Percentiles rank a stretch among this genome's conserved stretches.
Evolutionary conservation across 2,888 invertebrate species (phyloP).

Genomic region (Cataglyphis livida): DNA sequence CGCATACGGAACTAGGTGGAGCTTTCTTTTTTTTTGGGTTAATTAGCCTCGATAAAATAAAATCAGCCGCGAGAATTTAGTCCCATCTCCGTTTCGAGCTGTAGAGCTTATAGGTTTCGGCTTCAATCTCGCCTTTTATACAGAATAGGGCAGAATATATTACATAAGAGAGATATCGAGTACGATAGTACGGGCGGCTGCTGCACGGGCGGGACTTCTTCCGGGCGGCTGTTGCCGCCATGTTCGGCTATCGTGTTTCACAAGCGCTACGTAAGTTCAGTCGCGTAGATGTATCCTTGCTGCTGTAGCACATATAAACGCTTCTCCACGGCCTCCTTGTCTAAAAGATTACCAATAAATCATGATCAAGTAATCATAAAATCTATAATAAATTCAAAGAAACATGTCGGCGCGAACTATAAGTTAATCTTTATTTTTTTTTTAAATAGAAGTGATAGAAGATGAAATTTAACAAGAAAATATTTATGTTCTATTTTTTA

Average conservation of each 20-base stretch:
- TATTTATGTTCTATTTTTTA: background rate
- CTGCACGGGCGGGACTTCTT: slow-evolving; percentile 50
- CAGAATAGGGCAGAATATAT: slow-evolving; percentile 77
- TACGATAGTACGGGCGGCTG: slow-evolving; percentile 69
- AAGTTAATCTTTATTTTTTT: background rate
- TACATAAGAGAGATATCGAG: slow-evolving; percentile 72
- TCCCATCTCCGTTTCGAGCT: slow-evolving; percentile 19
- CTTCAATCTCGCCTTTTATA: slow-evolving; percentile 69
- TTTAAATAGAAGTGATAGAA: background rate
- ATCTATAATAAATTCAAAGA: background rate
- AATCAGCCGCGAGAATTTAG: slow-evolving; percentile 3
- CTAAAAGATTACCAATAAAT: slow-evolving; percentile 87
- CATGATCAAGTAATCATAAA: background rate
- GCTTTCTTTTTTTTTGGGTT: background rate
- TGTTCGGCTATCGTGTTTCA: slow-evolving; percentile 72
- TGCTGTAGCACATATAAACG: slow-evolving; percentile 94
- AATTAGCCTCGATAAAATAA: slow-evolving; percentile 26
- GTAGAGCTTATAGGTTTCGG: background rate
- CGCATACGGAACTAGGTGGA: slow-evolving; percentile 50
- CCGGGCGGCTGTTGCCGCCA: slow-evolving; percentile 67
- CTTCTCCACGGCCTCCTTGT: slow-evolving; percentile 98
- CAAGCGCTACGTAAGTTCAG: slow-evolving; percentile 86
- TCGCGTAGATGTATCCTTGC: slow-evolving; percentile 90
- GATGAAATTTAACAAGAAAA: background rate
- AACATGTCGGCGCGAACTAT: background rate